Evolutionary conservation across 2,113 vertebrate species (phyloP).

Genomic region (Boleophthalmus pectinirostris): DNA sequence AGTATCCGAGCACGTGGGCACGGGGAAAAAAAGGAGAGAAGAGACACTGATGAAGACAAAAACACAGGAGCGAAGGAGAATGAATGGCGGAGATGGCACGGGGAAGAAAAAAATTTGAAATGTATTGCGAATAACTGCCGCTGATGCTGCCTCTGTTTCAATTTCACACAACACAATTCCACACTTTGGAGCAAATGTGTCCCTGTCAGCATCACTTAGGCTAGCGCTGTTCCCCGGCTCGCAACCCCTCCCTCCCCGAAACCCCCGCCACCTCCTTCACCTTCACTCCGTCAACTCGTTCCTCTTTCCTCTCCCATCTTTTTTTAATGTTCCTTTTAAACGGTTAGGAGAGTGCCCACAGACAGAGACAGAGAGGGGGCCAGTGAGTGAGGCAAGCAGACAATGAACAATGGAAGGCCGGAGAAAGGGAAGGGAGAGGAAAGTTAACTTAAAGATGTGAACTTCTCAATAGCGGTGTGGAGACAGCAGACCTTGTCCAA

Average conservation of each 20-base stretch:
- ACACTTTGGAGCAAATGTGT: constrained; percentile 77
- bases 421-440: not conserved
- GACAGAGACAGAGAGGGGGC: constrained; percentile 29
- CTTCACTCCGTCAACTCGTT: constrained; percentile 27
- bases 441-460: not conserved
- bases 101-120: constrained; percentile 62
- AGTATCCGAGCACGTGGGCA: not conserved
- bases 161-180: constrained; percentile 80
- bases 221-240: constrained; percentile 45
- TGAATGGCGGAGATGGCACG: not conserved
- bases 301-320: constrained; percentile 28
- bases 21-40: constrained; percentile 11
- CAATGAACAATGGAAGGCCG: constrained; percentile 3
- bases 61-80: constrained; percentile 6
- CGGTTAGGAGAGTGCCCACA: constrained; percentile 18
- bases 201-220: constrained; percentile 75
- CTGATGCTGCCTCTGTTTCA: constrained; percentile 76
- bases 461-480: not conserved
- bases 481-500: not conserved
- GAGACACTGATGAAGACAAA: constrained; percentile 11
- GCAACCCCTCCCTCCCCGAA: constrained; percentile 10
- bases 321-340: constrained; percentile 54
- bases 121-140: constrained; percentile 78
- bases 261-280: constrained; percentile 24
- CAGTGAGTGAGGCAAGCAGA: constrained; percentile 14